Conservation (phyloP, 2,113 vertebrate species). For the Bothrops jararaca region DNA sequence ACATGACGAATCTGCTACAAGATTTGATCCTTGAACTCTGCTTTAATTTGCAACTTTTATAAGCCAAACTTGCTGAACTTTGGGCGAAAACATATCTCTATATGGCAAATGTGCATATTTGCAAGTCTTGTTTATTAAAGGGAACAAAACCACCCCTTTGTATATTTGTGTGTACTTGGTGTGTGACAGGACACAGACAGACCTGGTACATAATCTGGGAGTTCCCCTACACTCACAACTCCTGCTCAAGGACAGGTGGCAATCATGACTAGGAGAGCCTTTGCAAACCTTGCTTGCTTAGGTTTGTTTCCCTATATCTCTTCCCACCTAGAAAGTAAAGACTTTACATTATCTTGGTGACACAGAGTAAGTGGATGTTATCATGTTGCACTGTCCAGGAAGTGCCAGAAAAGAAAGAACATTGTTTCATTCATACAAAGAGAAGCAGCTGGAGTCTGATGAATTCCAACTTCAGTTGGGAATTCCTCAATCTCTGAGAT, state of each 20-base stretch:
- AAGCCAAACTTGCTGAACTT: neutral
- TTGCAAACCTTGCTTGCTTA: neutral
- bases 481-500: neutral
- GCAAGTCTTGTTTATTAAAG: no score
- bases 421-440: neutral
- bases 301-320: neutral
- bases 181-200: neutral
- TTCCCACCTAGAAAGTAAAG: neutral
- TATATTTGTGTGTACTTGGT: neutral
- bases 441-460: neutral
- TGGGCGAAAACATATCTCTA: neutral
- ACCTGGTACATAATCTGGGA: neutral
- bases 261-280: neutral
- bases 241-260: neutral
- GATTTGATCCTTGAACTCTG: neutral
- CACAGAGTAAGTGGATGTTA: neutral
- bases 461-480: neutral
- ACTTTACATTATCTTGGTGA: neutral
- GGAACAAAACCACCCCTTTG: neutral
- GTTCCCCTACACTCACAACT: neutral
- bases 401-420: neutral
- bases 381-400: neutral
- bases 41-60: neutral
- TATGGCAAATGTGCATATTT: neutral
- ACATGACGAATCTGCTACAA: neutral